phyloP scores from a whole-genome alignment of 2,888 invertebrate genomes.

The Leucophenga maculata region DNA sequence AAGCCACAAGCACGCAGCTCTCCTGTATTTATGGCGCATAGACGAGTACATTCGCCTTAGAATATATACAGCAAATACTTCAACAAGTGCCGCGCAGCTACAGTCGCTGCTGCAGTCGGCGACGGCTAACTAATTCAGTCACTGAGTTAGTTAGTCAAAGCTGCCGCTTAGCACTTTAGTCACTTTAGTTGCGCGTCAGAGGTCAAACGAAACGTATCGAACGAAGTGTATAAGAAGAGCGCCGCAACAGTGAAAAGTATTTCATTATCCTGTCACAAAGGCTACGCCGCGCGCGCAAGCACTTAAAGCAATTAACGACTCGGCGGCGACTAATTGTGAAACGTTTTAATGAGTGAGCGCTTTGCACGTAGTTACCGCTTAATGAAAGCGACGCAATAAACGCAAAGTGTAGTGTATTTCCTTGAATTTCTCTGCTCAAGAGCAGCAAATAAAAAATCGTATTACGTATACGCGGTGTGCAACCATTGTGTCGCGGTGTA shows the following conservation, averaged over 20 bases:
- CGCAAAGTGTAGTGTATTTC: neutral
- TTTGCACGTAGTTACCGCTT: neutral
- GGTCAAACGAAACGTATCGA: conserved; percentile 58
- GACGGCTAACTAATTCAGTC: conserved; percentile 31
- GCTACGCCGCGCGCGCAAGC: neutral
- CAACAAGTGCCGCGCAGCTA: conserved; percentile 22
- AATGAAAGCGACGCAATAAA: conserved; percentile 5
- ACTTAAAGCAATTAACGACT: conserved; percentile 53
- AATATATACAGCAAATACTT: too few species aligned
- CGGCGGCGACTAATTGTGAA: conserved; percentile 25
- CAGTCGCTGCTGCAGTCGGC: conserved; percentile 30
- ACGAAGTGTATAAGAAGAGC: neutral
- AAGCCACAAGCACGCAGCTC: conserved; percentile 1
- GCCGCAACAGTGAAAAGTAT: conserved; percentile 27
- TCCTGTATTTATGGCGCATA: neutral
- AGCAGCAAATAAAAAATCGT: neutral
- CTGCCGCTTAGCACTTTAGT: conserved; percentile 48
- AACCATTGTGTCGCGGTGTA: conserved; percentile 22
- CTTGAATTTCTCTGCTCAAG: neutral
- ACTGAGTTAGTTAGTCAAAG: conserved; percentile 22
- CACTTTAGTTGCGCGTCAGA: conserved; percentile 59
- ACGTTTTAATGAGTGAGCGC: conserved; percentile 31
- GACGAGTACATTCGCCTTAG: neutral
- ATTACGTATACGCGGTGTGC: conserved; percentile 52
- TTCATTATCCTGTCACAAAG: conserved; percentile 46